These are phyloP conservation scores for Sogatella furcifera DNA, from an alignment of 1,140 invertebrate species.

Conservation along the genomic window DNA sequence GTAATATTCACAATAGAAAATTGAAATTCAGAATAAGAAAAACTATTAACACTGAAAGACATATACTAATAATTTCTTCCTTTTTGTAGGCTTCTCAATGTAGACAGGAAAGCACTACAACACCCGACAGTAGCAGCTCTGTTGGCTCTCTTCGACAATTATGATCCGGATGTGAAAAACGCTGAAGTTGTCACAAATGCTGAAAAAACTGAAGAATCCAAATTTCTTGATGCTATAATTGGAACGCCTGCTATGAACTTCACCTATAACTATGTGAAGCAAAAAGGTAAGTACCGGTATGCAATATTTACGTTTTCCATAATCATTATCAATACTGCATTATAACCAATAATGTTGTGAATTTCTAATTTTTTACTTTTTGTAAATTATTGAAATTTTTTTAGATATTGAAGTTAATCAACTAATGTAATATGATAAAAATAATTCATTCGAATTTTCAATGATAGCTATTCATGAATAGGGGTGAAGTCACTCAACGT, in stretches of 20 bases:
- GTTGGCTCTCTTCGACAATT: conserved; percentile 59
- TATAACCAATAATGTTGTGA: too few species aligned
- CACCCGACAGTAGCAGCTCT: conserved; percentile 56
- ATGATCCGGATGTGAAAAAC: conserved; percentile 56
- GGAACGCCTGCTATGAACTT: conserved; percentile 60
- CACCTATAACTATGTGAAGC: conserved; percentile 45
- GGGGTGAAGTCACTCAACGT: too few species aligned
- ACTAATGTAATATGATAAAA: too few species aligned
- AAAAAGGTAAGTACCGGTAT: conserved; percentile 40
- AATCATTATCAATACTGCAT: too few species aligned
- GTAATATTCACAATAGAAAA: too few species aligned
- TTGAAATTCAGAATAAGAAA: too few species aligned
- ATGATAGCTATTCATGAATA: too few species aligned
- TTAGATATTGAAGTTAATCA: too few species aligned
- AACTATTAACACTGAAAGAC: too few species aligned
- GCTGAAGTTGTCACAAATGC: conserved; percentile 64
- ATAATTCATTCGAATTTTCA: too few species aligned
- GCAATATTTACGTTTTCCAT: conserved; percentile 29
- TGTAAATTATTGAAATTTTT: too few species aligned
- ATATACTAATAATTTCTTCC: conserved; percentile 11
- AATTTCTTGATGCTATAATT: conserved; percentile 62
- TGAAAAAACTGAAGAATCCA: conserved; percentile 62
- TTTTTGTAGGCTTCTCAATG: conserved; percentile 43
- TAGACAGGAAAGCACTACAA: conserved; percentile 44
- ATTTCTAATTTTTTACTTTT: too few species aligned